Evolutionary conservation across 2,113 vertebrate species (phyloP), one percentile per base, ranked within the genome.

Genomic region (Gopherus flavomarginatus): DNA sequence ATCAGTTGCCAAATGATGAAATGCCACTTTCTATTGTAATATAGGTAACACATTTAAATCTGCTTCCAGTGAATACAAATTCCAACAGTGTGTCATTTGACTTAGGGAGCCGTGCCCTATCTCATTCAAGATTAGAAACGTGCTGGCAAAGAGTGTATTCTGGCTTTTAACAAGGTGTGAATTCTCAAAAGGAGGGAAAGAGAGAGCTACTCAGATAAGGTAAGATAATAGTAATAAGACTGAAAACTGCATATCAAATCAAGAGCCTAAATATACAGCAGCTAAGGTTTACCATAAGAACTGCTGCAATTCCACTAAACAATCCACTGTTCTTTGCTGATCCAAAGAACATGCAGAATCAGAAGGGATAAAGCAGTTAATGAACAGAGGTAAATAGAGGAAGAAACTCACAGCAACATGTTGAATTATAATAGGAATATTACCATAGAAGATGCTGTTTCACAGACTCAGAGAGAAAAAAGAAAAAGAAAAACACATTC

Each of bases 361-460:
- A 50, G 0, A 90, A 96, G 82, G 35, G 85, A 96, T 16, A 91
- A 97, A 90, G 77, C 85, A 57, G 85, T 92, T 92, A 84, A 89
- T 84, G 94, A 83, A 95, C 89, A 92, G 95, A 97, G 88, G 93
- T 94, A 95, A 97, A 95, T 11, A 82, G 52, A 94, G 59, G 49
- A 94, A 42, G 62, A 78, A 29, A 87, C 89, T 21, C 88, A 82
- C 90, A 94, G 88, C 89, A 89, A 97, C 59, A 94, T 90, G 96
- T 80, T 88, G 95, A 97, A 81, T 54, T 93, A 96, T 84, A 94
- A 85, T 96, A 97, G 96, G 96, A 97, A 97, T 96, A 97, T 91
- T 93, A 97, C 92, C 94, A 96, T 93, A 96, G 94, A 94, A 89
- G n/a, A 81, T 96, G 92, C 96, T 97, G 96, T 94, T 95, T 94